phyloP scores from a whole-genome alignment of 2,113 vertebrate species.

The Grammomys surdaster region DNA sequence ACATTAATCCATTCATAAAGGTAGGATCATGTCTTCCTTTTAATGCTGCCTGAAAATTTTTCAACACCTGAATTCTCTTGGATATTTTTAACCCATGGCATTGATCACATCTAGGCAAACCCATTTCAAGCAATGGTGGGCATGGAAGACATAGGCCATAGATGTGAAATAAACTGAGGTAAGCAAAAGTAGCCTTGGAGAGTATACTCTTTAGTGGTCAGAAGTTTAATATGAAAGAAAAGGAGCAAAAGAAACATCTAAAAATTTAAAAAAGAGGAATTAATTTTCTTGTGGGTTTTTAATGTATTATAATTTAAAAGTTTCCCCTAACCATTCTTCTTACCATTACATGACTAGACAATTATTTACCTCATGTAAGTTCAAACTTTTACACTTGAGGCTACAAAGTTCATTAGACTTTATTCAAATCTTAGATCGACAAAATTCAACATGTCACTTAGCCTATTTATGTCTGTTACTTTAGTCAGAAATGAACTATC shows the following conservation, averaged over 20 bases:
- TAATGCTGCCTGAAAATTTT: neutral
- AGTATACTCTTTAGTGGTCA: neutral
- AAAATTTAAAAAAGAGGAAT: neutral
- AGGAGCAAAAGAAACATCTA: neutral
- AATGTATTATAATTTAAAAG: neutral
- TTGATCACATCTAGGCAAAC: neutral
- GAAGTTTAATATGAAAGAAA: conserved; percentile 2
- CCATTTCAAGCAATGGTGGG: neutral
- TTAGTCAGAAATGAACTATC: conserved; percentile 5
- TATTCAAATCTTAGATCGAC: neutral
- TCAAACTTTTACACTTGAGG: neutral
- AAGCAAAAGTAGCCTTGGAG: neutral
- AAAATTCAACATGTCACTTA: neutral
- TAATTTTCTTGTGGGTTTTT: neutral
- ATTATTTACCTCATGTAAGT: conserved; percentile 28
- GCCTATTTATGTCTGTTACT: neutral
- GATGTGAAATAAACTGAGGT: neutral
- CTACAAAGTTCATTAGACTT: neutral
- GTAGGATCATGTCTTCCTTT: neutral
- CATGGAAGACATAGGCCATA: neutral
- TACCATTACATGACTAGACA: neutral
- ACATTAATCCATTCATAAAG: neutral
- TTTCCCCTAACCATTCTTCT: neutral
- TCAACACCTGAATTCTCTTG: neutral
- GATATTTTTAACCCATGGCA: neutral